Evolutionary conservation across 2,797 vertebrate genomes (phyloP), one percentile per base, ranked within the genome.

Genomic region (Calcarius lapponicus): DNA sequence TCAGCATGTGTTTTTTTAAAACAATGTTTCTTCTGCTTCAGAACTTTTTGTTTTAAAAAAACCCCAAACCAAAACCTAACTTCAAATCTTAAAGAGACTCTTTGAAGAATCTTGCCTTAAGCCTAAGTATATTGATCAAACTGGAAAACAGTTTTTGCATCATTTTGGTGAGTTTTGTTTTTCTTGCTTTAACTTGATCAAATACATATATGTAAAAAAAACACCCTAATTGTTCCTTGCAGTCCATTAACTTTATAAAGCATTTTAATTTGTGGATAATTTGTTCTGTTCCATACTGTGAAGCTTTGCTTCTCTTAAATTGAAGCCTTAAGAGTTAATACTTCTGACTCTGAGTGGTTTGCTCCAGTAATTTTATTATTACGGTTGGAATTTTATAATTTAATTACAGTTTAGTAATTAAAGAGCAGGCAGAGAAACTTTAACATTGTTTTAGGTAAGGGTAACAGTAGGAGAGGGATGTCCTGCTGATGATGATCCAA

Each of bases 321-420:
- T 80, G 42, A 70, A 69, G 16, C 18, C 17, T 45, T 76, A 66
- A 62, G 17, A 56, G n/a, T 82, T 91, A 86, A 70, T 2, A 3
- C 13, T 74, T 81, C n/a, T 64, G 64, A 73, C 45, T 84, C 69
- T n/a, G 38, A 48, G 50, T 79, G 34, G 56, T n/a, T 47, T 76
- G 34, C 22, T 84, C 36, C 11, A 66, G 26, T 54, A 69, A 71
- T 69, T 69, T 79, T 79, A 53, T 75, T 84, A 70, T 67, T 81
- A n/a, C 73, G 48, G 13, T 60, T 87, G 31, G 74, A 89, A 47
- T 88, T n/a, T 60, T 94, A 36, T 86, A 61, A 73, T 83, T 91
- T 80, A 73, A 70, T 89, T 92, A n/a, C 14, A 61, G n/a, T 51
- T 80, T 60, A 87, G 43, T 70, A 48, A 57, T 34, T 57, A 57